Base-by-base conservation (phyloP, 2,888 invertebrate species). In the Autographa pulchrina region DNA sequence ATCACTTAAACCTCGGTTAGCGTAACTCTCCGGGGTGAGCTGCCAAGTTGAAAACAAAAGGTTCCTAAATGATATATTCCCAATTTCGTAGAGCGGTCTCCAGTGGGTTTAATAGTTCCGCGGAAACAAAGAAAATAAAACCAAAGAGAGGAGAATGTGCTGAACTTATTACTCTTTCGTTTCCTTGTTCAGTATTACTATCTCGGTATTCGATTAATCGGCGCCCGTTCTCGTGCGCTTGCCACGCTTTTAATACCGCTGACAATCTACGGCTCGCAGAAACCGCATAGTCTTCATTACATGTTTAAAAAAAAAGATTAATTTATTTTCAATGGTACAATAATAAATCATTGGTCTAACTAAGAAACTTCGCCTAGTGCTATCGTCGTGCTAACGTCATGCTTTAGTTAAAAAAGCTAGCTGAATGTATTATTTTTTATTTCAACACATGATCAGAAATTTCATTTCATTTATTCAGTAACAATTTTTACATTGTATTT, bases 41-140 rank as follows among this genome's bases (percentile, higher is more conserved):
- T 54, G 54, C 54, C 54, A 54, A 54, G 20, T 54, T 20, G 48
- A 54, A 18, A 56, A 56, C 20, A 56, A 56, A 56, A 56, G 54
- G 54, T 20, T 56, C 25, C 54, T 56, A 56, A 56, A 56, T 56
- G 20, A 56, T 25, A 56, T 20, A 56, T 56, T 20, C 20, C 14
- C 25, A 56, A 56, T 25, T 56, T 56, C 11, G 18, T 56, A 20
- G 13, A 56, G 54, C 54, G 54, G 54, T 56, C 54, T 20, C 25
- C 54, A 9, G 54, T 20, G 14, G 25, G 25, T 56, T 56, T 25
- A 25, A 56, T 56, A 25, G 25, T 56, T 25, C 25, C 54, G 54
- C 54, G 54, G 9, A 25, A 20, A 25, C 20, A 25, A 14, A 20
- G 14, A 25, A 56, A 56, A 13, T 56, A 13, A 56, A 56, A 48